Evolutionary conservation across 2,797 vertebrate species (phyloP).

Genomic region (Pogoniulus pusillus): DNA sequence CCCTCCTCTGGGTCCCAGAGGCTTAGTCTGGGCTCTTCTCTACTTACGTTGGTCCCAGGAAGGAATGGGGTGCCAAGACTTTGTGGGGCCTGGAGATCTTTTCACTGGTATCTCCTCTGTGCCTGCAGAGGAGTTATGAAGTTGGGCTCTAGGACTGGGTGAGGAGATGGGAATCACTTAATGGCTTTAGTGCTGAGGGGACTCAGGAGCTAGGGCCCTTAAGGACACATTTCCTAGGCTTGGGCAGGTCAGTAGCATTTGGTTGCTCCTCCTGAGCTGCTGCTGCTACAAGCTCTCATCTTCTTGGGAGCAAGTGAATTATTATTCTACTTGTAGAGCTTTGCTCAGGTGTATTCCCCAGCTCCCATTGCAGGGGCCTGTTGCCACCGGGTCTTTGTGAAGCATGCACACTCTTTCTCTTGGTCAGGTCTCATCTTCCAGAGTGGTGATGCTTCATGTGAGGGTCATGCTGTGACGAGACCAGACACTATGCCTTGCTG

Average conservation of each 20-base stretch:
- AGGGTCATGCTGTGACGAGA: not conserved
- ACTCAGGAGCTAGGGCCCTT: not conserved
- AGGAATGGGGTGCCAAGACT: not conserved
- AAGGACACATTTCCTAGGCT: not conserved
- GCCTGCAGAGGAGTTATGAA: not conserved
- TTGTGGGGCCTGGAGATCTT: not conserved
- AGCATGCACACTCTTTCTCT: not conserved
- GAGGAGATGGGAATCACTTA: not conserved
- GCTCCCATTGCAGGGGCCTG: too few species aligned
- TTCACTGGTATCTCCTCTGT: not conserved
- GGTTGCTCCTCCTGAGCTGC: not conserved
- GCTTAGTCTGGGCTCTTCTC: not conserved
- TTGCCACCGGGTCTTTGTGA: not conserved
- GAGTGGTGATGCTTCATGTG: not conserved
- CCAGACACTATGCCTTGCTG: not conserved
- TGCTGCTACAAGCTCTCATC: not conserved
- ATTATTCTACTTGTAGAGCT: not conserved
- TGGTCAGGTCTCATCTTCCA: not conserved
- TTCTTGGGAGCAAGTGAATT: not conserved
- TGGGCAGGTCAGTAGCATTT: not conserved
- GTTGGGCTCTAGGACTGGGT: not conserved
- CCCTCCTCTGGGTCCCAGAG: not conserved
- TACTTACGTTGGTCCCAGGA: accelerated
- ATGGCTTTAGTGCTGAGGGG: not conserved
- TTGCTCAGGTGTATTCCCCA: not conserved